Base-by-base conservation (phyloP, 1,140 invertebrate genomes). In the Oryzaephilus surinamensis region DNA sequence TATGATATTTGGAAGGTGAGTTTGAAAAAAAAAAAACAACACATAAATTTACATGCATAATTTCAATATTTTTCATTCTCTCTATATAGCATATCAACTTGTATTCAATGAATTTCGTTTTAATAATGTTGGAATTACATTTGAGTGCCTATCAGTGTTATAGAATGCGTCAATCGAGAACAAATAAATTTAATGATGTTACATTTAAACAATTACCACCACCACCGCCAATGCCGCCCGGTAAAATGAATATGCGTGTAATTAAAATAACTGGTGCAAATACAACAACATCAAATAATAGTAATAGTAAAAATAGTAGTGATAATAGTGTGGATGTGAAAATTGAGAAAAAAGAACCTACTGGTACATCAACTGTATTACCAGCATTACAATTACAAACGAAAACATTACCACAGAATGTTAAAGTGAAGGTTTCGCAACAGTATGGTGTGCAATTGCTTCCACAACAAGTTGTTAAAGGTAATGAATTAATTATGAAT, bases 61-160 rank as follows among this genome's bases (percentile, higher is more conserved):
- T 17, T 33, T 23, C 2, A 19, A 15, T 43, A 13, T 51, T 49
- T 42, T 49, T 44, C 43, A 24, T 69, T 74, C 43, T n/a, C n/a
- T n/a, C n/a, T n/a, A n/a, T n/a, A n/a, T 57, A 86, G 81, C 67
- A 82, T 58, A 63, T 88, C 20, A 72, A 84, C 58, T 60, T 86
- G 14, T 63, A 66, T 26, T 69, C 68, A 10, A 53, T 88, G 27
- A 89, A 88, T 60, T 67, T 90, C n/a, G 58, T 76, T 29, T 51
- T 91, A 12, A 55, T 79, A 28, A 70, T 84, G 46, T 62, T 88
- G 57, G 86, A 91, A 58, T 54, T 68, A 32, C 69, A 70, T 26
- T 54, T 87, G 20, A 82, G 80, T 32, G 87, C 89, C 3, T 93
- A 87, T 67, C 79, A 80, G 24, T 82, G 87, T 28, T 84, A 91